A percentile compares a stretch with the other conserved stretches of the same genome.
Conservation (phyloP, 2,888 invertebrate species). For the Amphimallon solstitiale region DNA sequence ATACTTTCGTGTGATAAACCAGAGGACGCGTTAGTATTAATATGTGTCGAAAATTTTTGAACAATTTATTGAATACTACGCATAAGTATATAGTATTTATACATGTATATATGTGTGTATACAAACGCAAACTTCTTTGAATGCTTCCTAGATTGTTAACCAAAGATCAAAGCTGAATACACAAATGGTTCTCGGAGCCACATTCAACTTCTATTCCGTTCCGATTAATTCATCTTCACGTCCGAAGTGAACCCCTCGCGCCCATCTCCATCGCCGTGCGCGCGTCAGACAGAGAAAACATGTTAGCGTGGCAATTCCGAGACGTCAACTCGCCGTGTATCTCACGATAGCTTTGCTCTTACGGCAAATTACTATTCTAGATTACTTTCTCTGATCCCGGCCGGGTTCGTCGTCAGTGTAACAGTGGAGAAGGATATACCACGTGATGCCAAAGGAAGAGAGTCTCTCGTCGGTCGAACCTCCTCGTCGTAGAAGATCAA, state of each 20-base stretch:
- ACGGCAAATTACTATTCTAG: conserved; percentile 37
- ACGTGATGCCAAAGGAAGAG: conserved; percentile 57
- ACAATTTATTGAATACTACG: not conserved
- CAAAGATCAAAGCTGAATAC: conserved; percentile 58
- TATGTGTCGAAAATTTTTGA: not conserved
- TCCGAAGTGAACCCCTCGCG: not conserved
- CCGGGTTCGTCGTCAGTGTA: conserved; percentile 46
- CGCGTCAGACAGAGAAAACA: not conserved
- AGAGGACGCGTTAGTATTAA: not conserved
- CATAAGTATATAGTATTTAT: not conserved
- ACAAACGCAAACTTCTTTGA: conserved; percentile 42
- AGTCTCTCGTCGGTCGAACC: conserved; percentile 7
- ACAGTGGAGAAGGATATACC: conserved; percentile 53
- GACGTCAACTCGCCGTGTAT: not conserved
- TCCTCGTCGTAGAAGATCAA: conserved; percentile 58
- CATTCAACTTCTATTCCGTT: conserved; percentile 42
- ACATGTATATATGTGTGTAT: not conserved
- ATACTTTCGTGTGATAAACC: no score
- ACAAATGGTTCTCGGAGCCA: conserved; percentile 56
- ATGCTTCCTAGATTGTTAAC: conserved; percentile 56
- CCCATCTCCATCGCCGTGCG: not conserved
- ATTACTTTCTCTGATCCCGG: conserved; percentile 25
- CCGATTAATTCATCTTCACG: conserved; percentile 7
- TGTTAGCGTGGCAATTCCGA: conserved; percentile 33
- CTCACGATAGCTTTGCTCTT: conserved; percentile 21